These are phyloP conservation scores for Ptychoptera contaminata DNA, from an alignment of 2,888 invertebrate genomes.

Conservation along the genomic window DNA sequence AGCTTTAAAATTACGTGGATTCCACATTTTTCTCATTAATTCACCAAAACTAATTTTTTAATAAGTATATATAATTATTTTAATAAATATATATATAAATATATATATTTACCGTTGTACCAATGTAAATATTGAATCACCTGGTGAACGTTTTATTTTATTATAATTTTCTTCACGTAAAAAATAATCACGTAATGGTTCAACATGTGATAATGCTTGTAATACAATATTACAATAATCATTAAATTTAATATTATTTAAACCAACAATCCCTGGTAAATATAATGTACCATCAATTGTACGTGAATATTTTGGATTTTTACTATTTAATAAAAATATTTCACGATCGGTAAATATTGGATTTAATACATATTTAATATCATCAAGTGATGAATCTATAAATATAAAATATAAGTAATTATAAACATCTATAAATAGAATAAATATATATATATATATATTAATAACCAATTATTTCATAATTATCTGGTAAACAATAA, in stretches of 20 bases:
- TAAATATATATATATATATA: constrained; percentile 5
- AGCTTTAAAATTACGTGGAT: constrained; percentile 95
- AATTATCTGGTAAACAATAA: constrained; percentile 98
- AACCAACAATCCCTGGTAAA: constrained; percentile 88
- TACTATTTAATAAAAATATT: constrained; percentile 61
- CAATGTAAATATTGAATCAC: constrained; percentile 81
- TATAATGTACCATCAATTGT: constrained; percentile 96
- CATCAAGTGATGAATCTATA: constrained; percentile 86
- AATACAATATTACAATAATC: constrained; percentile 99
- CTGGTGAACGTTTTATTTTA: constrained; percentile 79
- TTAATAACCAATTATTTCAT: constrained; percentile 84
- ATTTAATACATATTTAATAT: constrained; percentile 96
- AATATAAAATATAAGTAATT: constrained; percentile 15
- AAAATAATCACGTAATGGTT: constrained; percentile 88
- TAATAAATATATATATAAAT: not conserved
- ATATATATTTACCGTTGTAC: constrained; percentile 41
- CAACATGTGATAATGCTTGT: constrained; percentile 87
- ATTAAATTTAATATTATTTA: constrained; percentile 99
- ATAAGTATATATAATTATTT: not conserved
- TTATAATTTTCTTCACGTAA: constrained; percentile 86
- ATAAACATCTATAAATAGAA: no score
- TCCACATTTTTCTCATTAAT: constrained; percentile 93
- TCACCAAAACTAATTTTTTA: constrained; percentile 69
- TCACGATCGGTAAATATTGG: constrained; percentile 82
- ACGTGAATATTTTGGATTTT: constrained; percentile 63